Percentiles rank a stretch among this genome's conserved stretches.
Evolutionary conservation across 2,888 invertebrate genomes (phyloP).

Genomic region (Lasioglossum pauxillum): DNA sequence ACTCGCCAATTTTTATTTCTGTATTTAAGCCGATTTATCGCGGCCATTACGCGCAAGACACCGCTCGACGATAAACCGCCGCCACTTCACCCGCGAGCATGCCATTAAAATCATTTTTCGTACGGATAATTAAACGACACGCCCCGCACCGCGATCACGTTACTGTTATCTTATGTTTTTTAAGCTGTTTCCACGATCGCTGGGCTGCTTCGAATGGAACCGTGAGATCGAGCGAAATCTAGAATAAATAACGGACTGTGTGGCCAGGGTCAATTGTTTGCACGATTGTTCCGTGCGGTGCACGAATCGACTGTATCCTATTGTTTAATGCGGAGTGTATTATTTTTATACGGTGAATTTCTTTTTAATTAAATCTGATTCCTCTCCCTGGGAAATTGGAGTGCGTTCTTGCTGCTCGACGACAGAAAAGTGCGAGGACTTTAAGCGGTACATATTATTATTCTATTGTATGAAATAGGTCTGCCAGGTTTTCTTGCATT

Average conservation of each 20-base stretch:
- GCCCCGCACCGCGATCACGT: background rate
- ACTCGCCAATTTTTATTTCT: slow-evolving; percentile 36
- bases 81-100: background rate
- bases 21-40: slow-evolving; percentile 54
- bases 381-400: background rate
- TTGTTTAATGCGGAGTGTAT: background rate
- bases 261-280: background rate
- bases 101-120: slow-evolving; percentile 22
- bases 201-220: background rate
- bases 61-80: slow-evolving; percentile 35
- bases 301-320: background rate
- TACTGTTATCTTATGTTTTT: background rate
- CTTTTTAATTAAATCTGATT: background rate
- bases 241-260: background rate
- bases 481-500: background rate
- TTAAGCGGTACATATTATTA: background rate
- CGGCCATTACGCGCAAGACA: slow-evolving; percentile 34
- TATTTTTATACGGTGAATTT: background rate
- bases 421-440: background rate
- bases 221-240: background rate
- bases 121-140: slow-evolving; percentile 15
- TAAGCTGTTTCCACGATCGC: background rate
- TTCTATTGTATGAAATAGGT: too few relatives aligned
- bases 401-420: background rate
- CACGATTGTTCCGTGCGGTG: background rate